Conservation (phyloP, 2,797 vertebrate species). For the Macrochelys suwanniensis region DNA sequence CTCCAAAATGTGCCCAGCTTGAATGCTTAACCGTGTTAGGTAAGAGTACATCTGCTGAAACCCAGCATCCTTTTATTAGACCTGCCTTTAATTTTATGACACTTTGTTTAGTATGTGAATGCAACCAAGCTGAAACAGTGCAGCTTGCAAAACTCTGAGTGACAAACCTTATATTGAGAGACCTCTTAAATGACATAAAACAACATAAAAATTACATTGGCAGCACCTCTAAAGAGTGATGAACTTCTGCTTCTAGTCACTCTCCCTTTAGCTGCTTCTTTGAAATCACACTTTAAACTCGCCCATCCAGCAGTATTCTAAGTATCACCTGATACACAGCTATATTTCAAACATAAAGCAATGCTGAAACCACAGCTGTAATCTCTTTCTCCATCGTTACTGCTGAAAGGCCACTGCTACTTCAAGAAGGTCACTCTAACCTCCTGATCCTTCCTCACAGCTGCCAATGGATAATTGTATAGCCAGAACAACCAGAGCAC, state of each 20-base stretch:
- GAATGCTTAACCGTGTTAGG: neutral
- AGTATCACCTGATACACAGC: neutral
- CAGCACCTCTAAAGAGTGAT: neutral
- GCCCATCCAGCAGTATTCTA: neutral
- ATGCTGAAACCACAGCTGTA: neutral
- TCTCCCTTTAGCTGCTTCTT: constrained; percentile 5
- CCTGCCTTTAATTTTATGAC: neutral
- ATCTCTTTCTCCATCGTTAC: neutral
- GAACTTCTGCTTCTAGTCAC: neutral
- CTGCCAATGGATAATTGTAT: neutral
- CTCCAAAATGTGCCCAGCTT: neutral
- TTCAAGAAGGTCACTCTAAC: neutral
- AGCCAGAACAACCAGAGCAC: neutral
- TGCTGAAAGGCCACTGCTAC: neutral
- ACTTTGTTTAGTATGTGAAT: neutral
- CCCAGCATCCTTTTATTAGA: neutral
- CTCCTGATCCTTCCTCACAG: neutral
- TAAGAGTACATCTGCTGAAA: neutral
- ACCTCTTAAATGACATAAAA: neutral
- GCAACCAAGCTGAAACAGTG: neutral
- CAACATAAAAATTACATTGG: neutral
- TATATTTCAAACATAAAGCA: constrained; percentile 13
- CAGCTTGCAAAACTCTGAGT: neutral
- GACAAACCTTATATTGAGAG: neutral
- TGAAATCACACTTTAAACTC: neutral